Evolutionary conservation across 2,113 vertebrate genomes (phyloP), one percentile per base, ranked within the genome.

Genomic region (Panthera leo): DNA sequence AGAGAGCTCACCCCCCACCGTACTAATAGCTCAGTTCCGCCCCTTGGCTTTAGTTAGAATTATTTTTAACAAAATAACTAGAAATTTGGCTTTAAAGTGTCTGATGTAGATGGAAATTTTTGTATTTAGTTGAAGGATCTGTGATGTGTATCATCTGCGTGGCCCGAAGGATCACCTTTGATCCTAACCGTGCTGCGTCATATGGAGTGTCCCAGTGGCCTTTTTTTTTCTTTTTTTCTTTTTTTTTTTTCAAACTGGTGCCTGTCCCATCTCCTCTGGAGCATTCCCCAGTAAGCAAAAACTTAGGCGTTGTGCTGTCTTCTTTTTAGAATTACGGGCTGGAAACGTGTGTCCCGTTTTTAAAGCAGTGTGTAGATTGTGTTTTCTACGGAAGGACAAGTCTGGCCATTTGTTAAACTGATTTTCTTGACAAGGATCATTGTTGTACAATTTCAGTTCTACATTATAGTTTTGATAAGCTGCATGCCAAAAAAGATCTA

Each of bases 401-500:
- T 79, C 58, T 25, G 67, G n/a, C 73, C 51, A 7, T 79, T 63
- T 63, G 14, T 15, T 34, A 48, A 31, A 55, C 75, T 36, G 39
- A 36, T 79, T 85, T 84, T 91, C 79, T 71, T 86, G 27, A 42
- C 42, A 65, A 55, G 70, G 86, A 15, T 58, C 51, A 21, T 58
- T 89, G 80, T 84, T 92, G 85, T 61, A 85, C 65, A 70, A 5
- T 82, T 76, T 51, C 15, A 29, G 7, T 83, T 95, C 88, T 68
- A 63, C 85, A 67, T 83, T 51, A 5, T 91, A 70, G 83, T 85
- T 92, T 95, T 82, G 55, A 91, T 70, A 91, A 78, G 98, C 97
- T 95, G 95, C 93, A 93, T 97, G 98, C 98, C 97, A 95, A 89
- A 97, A 95, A 73, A 16, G 25, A 25, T 2, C 71, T 79, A 45